These are phyloP conservation scores for Taxidea taxus DNA, from an alignment of 2,113 vertebrate species.

Conservation along the genomic window DNA sequence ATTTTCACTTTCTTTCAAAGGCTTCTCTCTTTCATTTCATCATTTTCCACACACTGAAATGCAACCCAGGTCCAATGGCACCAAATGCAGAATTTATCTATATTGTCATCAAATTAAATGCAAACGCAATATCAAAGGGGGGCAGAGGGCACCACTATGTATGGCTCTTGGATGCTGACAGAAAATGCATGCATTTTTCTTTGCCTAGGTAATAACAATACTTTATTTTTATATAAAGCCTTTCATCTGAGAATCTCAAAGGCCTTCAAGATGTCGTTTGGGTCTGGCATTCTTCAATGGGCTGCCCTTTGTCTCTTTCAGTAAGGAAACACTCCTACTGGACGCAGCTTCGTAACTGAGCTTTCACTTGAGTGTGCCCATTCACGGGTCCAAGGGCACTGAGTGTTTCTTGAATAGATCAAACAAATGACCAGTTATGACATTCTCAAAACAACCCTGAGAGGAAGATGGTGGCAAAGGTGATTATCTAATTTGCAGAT, in stretches of 20 bases:
- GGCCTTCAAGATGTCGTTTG: conserved; percentile 63
- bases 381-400: conserved; percentile 66
- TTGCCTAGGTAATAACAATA: conserved; percentile 73
- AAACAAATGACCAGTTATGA: conserved; percentile 61
- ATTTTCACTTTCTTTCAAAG: conserved; percentile 74
- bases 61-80: conserved; percentile 62
- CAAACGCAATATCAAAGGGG: conserved; percentile 62
- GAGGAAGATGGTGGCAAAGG: conserved; percentile 71
- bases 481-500: conserved; percentile 56
- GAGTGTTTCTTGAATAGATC: conserved; percentile 59
- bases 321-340: conserved; percentile 63
- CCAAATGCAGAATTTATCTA: conserved; percentile 59
- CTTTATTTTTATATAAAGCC: conserved; percentile 72
- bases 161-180: conserved; percentile 68
- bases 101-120: conserved; percentile 65
- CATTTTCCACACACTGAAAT: conserved; percentile 64
- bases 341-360: conserved; percentile 45
- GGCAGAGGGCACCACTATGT: conserved; percentile 29
- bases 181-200: conserved; percentile 70
- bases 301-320: conserved; percentile 69
- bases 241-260: conserved; percentile 75
- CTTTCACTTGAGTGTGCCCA: conserved; percentile 15
- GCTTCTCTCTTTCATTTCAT: conserved; percentile 64
- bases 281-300: conserved; percentile 68
- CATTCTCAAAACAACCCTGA: conserved; percentile 58